These are phyloP conservation scores for Periparus ater DNA, from an alignment of 2,797 vertebrate species.

Conservation along the genomic window DNA sequence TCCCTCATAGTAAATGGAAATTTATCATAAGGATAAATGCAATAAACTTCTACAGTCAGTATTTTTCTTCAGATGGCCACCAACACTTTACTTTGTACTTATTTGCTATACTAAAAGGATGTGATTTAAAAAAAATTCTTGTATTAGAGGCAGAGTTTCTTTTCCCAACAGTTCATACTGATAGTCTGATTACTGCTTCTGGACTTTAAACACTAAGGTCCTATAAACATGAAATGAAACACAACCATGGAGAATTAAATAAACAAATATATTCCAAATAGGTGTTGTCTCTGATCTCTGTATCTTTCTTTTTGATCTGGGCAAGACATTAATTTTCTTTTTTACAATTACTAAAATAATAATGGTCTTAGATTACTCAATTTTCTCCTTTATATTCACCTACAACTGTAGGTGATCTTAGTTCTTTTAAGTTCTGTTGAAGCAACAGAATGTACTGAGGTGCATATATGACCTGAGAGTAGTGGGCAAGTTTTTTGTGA, in stretches of 20 bases:
- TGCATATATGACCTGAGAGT: neutral
- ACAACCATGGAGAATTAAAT: neutral
- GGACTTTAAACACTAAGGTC: neutral
- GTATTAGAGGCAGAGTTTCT: neutral
- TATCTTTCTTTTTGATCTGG: neutral
- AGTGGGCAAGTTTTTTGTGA: neutral
- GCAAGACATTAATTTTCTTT: neutral
- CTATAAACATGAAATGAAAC: neutral
- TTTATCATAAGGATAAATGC: neutral
- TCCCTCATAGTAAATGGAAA: neutral
- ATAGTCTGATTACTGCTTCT: neutral
- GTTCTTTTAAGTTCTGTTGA: neutral
- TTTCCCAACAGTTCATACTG: neutral
- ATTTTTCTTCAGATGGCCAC: neutral
- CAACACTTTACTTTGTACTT: neutral
- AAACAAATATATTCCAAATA: neutral
- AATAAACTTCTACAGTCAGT: neutral
- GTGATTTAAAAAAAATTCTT: neutral
- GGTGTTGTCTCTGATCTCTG: neutral
- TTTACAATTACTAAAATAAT: neutral
- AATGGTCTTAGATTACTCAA: neutral
- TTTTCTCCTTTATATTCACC: neutral
- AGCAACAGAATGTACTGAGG: neutral
- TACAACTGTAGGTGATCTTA: neutral
- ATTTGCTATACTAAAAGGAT: neutral